Percentiles rank a stretch among this genome's conserved stretches.
Evolutionary conservation across 2,797 vertebrate genomes (phyloP).

Genomic region (Anas bernieri): DNA sequence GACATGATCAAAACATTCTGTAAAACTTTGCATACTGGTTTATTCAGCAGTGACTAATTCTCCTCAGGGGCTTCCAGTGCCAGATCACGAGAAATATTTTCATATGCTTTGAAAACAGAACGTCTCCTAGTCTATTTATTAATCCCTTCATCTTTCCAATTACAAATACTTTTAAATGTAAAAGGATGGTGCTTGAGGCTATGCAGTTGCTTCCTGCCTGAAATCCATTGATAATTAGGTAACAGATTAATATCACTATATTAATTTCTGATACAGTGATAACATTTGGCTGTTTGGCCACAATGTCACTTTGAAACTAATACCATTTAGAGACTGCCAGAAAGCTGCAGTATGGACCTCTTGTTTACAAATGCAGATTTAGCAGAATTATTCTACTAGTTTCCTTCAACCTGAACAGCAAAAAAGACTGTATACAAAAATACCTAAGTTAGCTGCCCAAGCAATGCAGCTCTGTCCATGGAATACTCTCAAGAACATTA

Average conservation of each 20-base stretch:
- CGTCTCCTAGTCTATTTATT: not conserved
- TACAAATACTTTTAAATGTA: not conserved
- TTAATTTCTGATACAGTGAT: not conserved
- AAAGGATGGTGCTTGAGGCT: not conserved
- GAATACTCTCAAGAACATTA: not conserved
- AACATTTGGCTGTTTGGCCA: not conserved
- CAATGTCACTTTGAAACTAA: not conserved
- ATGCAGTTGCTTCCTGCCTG: not conserved
- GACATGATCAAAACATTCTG: not conserved
- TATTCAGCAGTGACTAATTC: not conserved
- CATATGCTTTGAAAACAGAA: not conserved
- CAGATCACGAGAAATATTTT: not conserved
- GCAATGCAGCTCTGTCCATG: not conserved
- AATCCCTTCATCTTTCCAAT: not conserved
- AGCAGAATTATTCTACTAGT: not conserved
- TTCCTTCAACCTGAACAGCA: not conserved
- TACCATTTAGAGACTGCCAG: not conserved
- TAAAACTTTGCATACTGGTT: not conserved
- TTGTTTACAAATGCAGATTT: not conserved
- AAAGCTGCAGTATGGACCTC: not conserved
- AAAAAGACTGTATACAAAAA: not conserved
- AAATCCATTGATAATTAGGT: not conserved
- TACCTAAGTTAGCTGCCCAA: not conserved
- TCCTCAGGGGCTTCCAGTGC: not conserved
- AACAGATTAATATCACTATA: not conserved